Base-by-base conservation (phyloP, 2,888 invertebrate genomes). In the Diachrysia chrysitis region DNA sequence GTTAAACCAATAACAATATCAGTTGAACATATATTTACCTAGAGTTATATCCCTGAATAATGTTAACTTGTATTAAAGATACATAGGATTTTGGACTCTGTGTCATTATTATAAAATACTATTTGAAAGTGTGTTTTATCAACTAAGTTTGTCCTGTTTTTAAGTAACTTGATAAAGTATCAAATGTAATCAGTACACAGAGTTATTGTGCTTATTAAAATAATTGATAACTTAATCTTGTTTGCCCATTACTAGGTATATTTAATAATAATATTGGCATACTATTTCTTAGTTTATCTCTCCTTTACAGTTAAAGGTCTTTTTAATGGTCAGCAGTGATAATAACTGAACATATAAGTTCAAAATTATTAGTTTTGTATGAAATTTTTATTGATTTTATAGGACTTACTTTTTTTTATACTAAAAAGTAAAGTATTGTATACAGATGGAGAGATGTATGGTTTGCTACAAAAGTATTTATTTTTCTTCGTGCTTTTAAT, bases 201-300 rank as follows among this genome's bases (percentile, higher is more conserved):
- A 12, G 48, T 51, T 51, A 21, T 21, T 51, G 48, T 12, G 21
- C 48, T 51, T 21, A 51, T 51, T 51, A 51, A 42, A 42, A 51
- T 51, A 51, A 21, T 19, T 51, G 48, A 51, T 51, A 51, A 51
- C 48, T 51, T 19, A 3, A 12, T 19, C 48, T 51, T 51, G 48
- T 51, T 51, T 51, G 12, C 19, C 9, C 21, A 21, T 51, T 19
- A 46, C 7, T 9, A 4, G 4, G n/a, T 46, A 7, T 7, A 42
- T 46, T 7, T 14, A 51, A 19, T 19, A 42, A 42, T 42, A 42
- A 48, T 51, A 19, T 51, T 51, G 19, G 17, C 12, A 12, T n/a
- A 32, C 32, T 32, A 32, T 32, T 32, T 32, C 32, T 32, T 32
- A n/a, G 6, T 42, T 42, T 42, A 42, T 42, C 42, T 42, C n/a